Evolutionary conservation across 2,888 invertebrate genomes (phyloP), one percentile per base, ranked within the genome.

Genomic region (Ochropleura plecta): DNA sequence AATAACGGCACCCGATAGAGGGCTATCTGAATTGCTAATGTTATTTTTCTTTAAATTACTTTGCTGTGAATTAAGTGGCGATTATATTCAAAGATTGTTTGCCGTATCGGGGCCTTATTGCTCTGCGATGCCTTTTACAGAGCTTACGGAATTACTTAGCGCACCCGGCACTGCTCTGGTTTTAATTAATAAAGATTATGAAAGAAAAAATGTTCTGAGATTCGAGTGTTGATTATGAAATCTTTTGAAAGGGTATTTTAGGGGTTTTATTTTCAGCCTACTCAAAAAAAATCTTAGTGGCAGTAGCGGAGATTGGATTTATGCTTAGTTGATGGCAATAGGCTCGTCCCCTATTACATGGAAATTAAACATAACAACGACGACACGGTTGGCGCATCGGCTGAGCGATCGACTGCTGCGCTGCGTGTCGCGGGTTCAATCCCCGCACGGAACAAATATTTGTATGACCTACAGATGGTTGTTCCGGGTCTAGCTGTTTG

Each of bases 41-140:
- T 95, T 96, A 95, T 96, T 95, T 96, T 95, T 96, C 94, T 95
- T 94, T 94, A 95, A 95, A 95, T 95, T 95, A 95, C 95, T 94
- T 93, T 88, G 91, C 90, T 89, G 86, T 86, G 92, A 93, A 95
- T 95, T 95, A 95, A 93, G 90, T 88, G 90, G 91, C 93, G 92
- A 94, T 95, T 93, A 95, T 94, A 94, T 93, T 93, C 93, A 91
- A 91, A 93, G 93, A 93, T 91, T 94, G 93, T 93, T 93, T 91
- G 92, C 91, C 88, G 91, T 91, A 94, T 94, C 91, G 92, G 86
- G 83, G 88, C 90, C 87, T 88, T 90, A 90, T 92, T 90, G 89
- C 89, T 80, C 81, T 83, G 82, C 85, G 88, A 90, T 82, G 87
- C 78, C 84, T 70, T 80, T 87, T 86, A 79, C 53, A 64, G n/a